Evolutionary conservation across 2,113 vertebrate species (phyloP).

Genomic region (Argyrosomus japonicus): DNA sequence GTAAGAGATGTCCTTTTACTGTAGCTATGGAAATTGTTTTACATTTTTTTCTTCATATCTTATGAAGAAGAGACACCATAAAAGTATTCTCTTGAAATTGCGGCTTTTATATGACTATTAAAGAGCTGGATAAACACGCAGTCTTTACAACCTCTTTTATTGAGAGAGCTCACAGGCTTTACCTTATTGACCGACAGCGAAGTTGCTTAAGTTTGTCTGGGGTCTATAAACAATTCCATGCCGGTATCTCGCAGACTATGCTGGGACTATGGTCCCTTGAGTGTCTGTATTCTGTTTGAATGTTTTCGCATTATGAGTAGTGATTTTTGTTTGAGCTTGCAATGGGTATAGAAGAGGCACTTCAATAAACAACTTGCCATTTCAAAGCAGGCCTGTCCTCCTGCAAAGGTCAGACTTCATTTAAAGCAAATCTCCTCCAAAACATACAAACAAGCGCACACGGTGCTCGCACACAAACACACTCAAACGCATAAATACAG

Average conservation of each 20-base stretch:
- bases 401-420: conserved; percentile 79
- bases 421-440: conserved; percentile 74
- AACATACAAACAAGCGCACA: conserved; percentile 66
- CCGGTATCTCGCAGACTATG: conserved; percentile 6
- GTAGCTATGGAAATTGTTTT: background rate
- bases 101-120: conserved; percentile 23
- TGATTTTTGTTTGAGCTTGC: conserved; percentile 66
- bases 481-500: conserved; percentile 22
- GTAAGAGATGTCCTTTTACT: conserved; percentile 9
- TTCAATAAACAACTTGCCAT: conserved; percentile 80
- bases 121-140: conserved; percentile 20
- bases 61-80: background rate
- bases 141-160: conserved; percentile 22
- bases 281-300: conserved; percentile 44
- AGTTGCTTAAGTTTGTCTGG: background rate
- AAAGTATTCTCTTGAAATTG: conserved; percentile 11
- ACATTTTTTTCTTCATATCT: background rate
- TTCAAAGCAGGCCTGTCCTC: conserved; percentile 67
- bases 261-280: background rate
- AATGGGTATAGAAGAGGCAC: conserved; percentile 48
- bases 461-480: background rate
- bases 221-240: conserved; percentile 32
- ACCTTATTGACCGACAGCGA: conserved; percentile 28
- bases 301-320: conserved; percentile 72
- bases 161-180: background rate